These are phyloP conservation scores for Thinocorus orbignyianus DNA, from an alignment of 2,113 vertebrate species.

Conservation along the genomic window DNA sequence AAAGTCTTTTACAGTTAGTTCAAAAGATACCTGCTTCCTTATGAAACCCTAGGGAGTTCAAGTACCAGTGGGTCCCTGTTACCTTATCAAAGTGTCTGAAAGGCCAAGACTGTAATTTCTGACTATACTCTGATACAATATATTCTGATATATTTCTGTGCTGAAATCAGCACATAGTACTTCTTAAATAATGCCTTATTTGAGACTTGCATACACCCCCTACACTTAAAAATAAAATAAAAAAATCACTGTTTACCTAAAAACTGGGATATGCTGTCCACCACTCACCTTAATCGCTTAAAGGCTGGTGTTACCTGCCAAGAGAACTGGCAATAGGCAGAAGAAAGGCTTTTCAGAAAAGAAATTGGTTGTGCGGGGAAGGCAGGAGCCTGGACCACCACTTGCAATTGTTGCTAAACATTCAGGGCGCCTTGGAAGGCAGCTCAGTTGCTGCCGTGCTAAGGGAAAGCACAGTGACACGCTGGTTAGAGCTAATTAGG, in stretches of 20 bases:
- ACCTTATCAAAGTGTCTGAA: neutral
- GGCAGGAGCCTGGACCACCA: neutral
- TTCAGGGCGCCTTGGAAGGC: neutral
- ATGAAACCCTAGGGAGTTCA: neutral
- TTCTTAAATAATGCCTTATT: neutral
- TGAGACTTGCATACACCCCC: neutral
- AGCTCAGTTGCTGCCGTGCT: constrained; percentile 13
- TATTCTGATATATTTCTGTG: no score
- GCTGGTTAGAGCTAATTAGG: constrained; percentile 44
- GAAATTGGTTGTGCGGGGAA: neutral
- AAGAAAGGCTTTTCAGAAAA: neutral
- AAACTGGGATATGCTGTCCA: neutral
- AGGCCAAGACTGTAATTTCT: neutral
- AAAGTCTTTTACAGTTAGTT: neutral
- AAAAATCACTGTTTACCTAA: neutral
- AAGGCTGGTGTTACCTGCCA: neutral
- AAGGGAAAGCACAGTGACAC: neutral
- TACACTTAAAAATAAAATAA: no score
- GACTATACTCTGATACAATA: neutral
- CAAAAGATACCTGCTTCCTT: neutral
- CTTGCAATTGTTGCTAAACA: neutral
- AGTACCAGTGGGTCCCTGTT: neutral
- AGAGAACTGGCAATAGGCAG: neutral
- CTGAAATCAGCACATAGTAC: neutral
- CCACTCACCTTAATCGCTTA: neutral